Evolutionary conservation across 2,888 invertebrate genomes (phyloP).

Genomic region (Teleiodes luculella): DNA sequence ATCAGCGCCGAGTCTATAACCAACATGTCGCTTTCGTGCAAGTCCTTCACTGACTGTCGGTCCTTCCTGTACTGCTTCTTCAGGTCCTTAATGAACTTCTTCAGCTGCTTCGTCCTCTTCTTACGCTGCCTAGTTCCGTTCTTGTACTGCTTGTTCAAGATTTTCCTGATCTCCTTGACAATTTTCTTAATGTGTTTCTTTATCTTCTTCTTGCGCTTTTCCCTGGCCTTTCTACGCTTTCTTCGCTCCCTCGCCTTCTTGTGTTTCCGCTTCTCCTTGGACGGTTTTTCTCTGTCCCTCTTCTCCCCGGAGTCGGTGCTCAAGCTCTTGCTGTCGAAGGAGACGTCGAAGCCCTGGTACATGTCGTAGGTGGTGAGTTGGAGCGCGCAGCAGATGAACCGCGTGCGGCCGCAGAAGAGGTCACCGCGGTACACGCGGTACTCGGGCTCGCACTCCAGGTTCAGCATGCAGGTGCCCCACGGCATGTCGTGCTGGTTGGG

Average conservation of each 20-base stretch:
- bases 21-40: slow-evolving; percentile 48
- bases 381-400: slow-evolving; percentile 59
- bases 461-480: slow-evolving; percentile 61
- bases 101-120: slow-evolving; percentile 55
- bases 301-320: slow-evolving; percentile 48
- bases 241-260: slow-evolving; percentile 33
- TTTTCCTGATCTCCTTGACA: slow-evolving; percentile 47
- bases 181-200: slow-evolving; percentile 49
- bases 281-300: slow-evolving; percentile 22
- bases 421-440: slow-evolving; percentile 63
- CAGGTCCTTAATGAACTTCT: slow-evolving; percentile 52
- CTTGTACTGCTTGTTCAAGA: slow-evolving; percentile 46
- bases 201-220: slow-evolving; percentile 48
- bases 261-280: slow-evolving; percentile 31
- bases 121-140: slow-evolving; percentile 50
- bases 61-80: slow-evolving; percentile 57
- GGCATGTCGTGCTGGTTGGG: slow-evolving; percentile 65
- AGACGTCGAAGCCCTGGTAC: slow-evolving; percentile 59
- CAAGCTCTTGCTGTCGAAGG: slow-evolving; percentile 50
- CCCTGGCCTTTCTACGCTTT: slow-evolving; percentile 36
- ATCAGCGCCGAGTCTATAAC: slow-evolving; percentile 45
- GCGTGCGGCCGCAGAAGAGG: slow-evolving; percentile 54
- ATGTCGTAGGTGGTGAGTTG: slow-evolving; percentile 55
- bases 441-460: slow-evolving; percentile 58
- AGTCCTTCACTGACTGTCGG: slow-evolving; percentile 45